phyloP scores from a whole-genome alignment of 2,797 vertebrate genomes.

The Syndactyla subalaris region DNA sequence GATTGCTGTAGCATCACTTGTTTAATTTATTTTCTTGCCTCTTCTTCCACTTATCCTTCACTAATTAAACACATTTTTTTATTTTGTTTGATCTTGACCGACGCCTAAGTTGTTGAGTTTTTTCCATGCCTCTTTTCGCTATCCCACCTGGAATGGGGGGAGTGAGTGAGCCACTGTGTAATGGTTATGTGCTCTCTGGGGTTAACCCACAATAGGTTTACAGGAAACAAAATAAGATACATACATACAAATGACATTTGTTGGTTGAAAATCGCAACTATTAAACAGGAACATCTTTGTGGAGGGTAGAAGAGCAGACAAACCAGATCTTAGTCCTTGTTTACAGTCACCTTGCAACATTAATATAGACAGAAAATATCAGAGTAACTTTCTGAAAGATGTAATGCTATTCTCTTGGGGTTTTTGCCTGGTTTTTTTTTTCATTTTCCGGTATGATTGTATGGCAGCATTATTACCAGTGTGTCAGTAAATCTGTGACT shows the following conservation, averaged over 20 bases:
- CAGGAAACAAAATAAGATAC: background rate
- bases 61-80: background rate
- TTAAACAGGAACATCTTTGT: background rate
- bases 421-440: background rate
- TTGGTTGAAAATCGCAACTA: background rate
- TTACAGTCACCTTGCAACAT: background rate
- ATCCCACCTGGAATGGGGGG: background rate
- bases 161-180: background rate
- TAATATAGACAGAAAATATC: background rate
- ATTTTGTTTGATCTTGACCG: background rate
- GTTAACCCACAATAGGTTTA: background rate
- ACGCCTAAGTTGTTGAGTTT: background rate
- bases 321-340: background rate
- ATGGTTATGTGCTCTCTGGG: background rate
- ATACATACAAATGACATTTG: background rate
- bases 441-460: background rate
- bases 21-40: background rate
- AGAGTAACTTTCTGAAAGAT: background rate
- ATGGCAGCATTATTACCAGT: background rate
- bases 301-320: background rate
- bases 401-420: background rate
- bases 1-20: background rate
- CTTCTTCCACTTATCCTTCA: background rate
- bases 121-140: background rate
- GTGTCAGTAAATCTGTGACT: background rate